phyloP scores from a whole-genome alignment of 2,113 vertebrate genomes.

The Notechis scutatus region DNA sequence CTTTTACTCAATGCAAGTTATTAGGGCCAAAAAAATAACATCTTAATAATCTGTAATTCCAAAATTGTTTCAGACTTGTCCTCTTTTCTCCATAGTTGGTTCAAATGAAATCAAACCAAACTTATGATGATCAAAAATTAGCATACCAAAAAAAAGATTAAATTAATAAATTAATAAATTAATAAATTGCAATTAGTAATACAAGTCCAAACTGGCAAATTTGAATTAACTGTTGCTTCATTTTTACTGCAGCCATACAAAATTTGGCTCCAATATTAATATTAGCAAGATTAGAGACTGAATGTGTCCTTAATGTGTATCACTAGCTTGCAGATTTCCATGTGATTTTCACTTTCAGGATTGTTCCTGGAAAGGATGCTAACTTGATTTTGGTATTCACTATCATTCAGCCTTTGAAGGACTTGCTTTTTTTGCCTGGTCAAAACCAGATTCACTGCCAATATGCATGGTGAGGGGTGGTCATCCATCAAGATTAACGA shows the following conservation, averaged over 20 bases:
- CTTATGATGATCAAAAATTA: not conserved
- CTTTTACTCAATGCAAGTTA: not conserved
- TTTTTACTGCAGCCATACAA: not conserved
- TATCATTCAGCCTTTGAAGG: not conserved
- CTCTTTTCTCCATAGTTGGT: not conserved
- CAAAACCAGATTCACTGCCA: not conserved
- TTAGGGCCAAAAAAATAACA: not conserved
- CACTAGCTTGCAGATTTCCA: not conserved
- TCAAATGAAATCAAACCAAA: not conserved
- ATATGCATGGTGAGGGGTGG: not conserved
- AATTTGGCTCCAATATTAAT: not conserved
- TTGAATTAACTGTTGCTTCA: not conserved
- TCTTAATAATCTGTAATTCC: not conserved
- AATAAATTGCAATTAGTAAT: not conserved
- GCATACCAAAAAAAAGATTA: not conserved
- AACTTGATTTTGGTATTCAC: not conserved
- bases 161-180: not conserved
- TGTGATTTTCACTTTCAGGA: not conserved
- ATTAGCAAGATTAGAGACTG: not conserved
- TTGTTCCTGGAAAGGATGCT: not conserved
- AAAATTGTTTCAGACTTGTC: not conserved
- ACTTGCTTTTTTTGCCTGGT: not conserved
- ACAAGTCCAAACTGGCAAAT: not conserved
- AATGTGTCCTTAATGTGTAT: not conserved
- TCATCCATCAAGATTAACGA: not conserved